phyloP scores from a whole-genome alignment of 2,113 vertebrate genomes.

The Procavia capensis region DNA sequence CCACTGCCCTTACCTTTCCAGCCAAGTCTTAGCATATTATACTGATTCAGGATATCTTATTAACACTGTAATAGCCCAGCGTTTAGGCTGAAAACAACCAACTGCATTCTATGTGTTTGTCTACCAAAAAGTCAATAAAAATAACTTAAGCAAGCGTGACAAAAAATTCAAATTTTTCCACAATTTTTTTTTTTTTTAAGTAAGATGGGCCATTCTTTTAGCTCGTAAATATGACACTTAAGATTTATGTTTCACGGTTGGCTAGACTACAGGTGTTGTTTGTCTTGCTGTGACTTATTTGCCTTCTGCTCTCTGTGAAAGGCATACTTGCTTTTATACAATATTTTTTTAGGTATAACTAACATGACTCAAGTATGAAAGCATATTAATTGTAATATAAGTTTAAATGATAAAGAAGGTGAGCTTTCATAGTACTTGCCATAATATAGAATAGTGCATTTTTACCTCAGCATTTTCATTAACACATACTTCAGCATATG shows the following conservation, averaged over 20 bases:
- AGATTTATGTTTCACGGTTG: background rate
- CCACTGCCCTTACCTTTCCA: background rate
- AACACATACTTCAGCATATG: background rate
- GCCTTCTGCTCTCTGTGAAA: background rate
- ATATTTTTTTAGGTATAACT: background rate
- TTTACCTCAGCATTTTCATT: background rate
- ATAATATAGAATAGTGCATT: background rate
- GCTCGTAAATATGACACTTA: background rate
- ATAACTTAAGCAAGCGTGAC: background rate
- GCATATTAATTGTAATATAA: slow-evolving; percentile 46
- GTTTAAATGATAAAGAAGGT: background rate
- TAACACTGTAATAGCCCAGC: background rate
- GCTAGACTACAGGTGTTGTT: background rate
- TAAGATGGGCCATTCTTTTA: slow-evolving; percentile 16
- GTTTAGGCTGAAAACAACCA: background rate
- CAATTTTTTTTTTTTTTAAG: slow-evolving; percentile 12
- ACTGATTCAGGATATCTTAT: background rate
- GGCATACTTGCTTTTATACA: background rate
- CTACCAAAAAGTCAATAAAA: background rate
- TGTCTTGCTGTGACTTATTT: background rate
- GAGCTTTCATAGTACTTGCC: background rate
- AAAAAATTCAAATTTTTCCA: background rate
- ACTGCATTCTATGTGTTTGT: background rate
- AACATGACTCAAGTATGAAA: slow-evolving; percentile 14
- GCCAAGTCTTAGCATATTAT: background rate